Base-by-base conservation (phyloP, 2,113 vertebrate species). In the Chinchilla lanigera region DNA sequence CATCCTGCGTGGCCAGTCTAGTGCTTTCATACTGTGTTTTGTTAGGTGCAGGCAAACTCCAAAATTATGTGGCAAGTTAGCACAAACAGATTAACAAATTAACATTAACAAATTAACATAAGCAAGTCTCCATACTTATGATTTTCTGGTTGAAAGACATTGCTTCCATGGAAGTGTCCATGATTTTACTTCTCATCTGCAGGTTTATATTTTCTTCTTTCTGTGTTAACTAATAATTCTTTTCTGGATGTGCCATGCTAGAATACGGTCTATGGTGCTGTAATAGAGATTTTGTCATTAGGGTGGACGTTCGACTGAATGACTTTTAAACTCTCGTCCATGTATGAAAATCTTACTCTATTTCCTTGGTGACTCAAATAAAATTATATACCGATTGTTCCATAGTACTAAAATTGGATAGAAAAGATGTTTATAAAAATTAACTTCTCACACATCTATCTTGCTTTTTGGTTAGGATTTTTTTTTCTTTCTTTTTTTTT, bases 91-190 rank as follows among this genome's bases (percentile, higher is more conserved):
- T n/a, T n/a, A n/a, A n/a, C n/a, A n/a, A n/a, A n/a, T n/a, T n/a
- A n/a, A n/a, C n/a, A n/a, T n/a, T n/a, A n/a, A n/a, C n/a, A n/a
- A n/a, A n/a, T n/a, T n/a, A n/a, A n/a, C n/a, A 81, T 81, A 11
- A 94, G 52, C 38, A 77, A 17, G 69, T 94, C 85, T 90, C 58
- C 8, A 86, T 47, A 30, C 56, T 88, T 92, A 20, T 90, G 60
- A 90, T 90, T 95, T 95, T 96, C 83, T 96, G 78, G 24, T 65
- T 86, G 47, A 88, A 84, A 77, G 52, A 89, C 86, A 93, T 89
- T 69, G 54, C 38, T 92, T 95, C 77, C 78, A 71, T 5, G 0
- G 77, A 73, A 65, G 44, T 80, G n/a, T 67, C 90, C 77, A 90
- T 85, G 87, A 63, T 83, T 96, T 96, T 96, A 28, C 9, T 75